A percentile compares a stretch with the other conserved stretches of the same genome.
These are phyloP conservation scores for Callithrix jacchus DNA, from an alignment of 2,113 vertebrate species.

Conservation along the genomic window DNA sequence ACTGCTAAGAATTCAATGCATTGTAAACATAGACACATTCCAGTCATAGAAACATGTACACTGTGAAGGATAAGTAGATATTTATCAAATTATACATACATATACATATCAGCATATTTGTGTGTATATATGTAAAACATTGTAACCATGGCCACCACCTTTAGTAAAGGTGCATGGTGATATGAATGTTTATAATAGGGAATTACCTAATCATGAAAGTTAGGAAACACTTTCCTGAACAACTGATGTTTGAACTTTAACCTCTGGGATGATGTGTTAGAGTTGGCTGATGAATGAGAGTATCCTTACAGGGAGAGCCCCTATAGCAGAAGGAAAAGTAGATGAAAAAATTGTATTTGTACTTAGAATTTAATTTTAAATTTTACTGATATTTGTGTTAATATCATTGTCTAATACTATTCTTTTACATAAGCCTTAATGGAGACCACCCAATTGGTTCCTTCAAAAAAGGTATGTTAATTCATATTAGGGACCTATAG, in stretches of 20 bases:
- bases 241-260: background rate
- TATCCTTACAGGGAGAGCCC: background rate
- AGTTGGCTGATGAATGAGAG: background rate
- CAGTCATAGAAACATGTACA: background rate
- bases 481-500: constrained; percentile 39
- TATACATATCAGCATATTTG: background rate
- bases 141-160: background rate
- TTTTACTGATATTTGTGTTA: constrained; percentile 63
- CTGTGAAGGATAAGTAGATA: background rate
- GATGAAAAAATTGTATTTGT: background rate
- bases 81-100: background rate
- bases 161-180: background rate
- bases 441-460: background rate
- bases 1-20: background rate
- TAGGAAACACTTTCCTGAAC: background rate
- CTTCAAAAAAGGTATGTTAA: constrained; percentile 58
- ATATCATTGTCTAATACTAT: constrained; percentile 49
- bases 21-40: background rate
- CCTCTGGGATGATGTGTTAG: background rate
- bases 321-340: background rate
- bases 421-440: constrained; percentile 46
- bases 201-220: background rate
- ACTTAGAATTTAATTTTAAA: constrained; percentile 54
- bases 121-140: background rate
- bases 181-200: background rate